Conservation (phyloP, 2,113 vertebrate species). For the Euleptes europaea region DNA sequence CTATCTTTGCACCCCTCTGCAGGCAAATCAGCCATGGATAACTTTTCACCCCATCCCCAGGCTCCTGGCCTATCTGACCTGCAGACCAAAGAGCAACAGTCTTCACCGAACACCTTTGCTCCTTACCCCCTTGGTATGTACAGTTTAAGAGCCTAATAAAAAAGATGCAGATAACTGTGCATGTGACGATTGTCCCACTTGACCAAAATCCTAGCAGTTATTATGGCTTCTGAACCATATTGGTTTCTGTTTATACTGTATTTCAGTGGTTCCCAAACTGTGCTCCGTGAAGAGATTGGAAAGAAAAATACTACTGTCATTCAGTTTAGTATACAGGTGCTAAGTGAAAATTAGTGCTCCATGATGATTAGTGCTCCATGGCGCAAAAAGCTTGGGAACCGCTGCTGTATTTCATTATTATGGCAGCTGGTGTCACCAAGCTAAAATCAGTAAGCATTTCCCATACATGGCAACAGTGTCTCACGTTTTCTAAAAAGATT, state of each 20-base stretch:
- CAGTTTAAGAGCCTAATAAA: accelerated
- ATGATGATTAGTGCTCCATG: too few species aligned
- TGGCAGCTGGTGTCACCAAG: background rate
- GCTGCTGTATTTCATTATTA: background rate
- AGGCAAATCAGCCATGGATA: constrained; percentile 92
- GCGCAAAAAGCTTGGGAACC: too few species aligned
- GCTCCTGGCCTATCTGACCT: constrained; percentile 91
- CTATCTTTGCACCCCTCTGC: constrained; percentile 90
- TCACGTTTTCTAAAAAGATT: background rate
- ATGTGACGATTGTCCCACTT: background rate
- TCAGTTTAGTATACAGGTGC: too few species aligned
- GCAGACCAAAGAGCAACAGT: constrained; percentile 98
- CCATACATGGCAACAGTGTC: too few species aligned
- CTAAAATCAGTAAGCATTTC: background rate
- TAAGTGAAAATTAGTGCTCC: too few species aligned
- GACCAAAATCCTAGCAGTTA: too few species aligned
- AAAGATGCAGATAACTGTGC: background rate
- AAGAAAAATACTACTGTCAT: too few species aligned
- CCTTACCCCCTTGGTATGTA: constrained; percentile 92
- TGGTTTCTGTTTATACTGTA: background rate
- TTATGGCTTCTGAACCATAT: background rate
- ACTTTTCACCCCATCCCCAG: constrained; percentile 88
- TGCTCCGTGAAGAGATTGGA: too few species aligned
- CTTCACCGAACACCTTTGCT: constrained; percentile 92
- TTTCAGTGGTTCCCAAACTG: too few species aligned